A percentile compares a stretch with the other conserved stretches of the same genome.
phyloP scores from a whole-genome alignment of 1,140 invertebrate species.

The Diploscapter pachys region DNA sequence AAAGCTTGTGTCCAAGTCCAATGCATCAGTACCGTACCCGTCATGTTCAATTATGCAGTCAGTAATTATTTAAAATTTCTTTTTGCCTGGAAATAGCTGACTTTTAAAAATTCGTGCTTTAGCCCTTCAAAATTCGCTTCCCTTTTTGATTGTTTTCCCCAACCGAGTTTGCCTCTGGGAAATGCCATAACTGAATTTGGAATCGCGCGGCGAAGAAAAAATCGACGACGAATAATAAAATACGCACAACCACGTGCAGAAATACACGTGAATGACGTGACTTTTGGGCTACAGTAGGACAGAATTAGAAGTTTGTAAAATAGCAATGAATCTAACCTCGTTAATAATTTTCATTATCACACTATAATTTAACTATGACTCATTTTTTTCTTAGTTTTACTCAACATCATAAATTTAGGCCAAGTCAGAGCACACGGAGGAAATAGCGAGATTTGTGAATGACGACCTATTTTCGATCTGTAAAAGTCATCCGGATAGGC shows the following conservation, averaged over 20 bases:
- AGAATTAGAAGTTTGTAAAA: too few relatives aligned
- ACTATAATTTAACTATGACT: not conserved
- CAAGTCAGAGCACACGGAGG: constrained; percentile 64
- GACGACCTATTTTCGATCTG: constrained; percentile 65
- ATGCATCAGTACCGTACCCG: constrained; percentile 69
- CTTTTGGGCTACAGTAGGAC: too few relatives aligned
- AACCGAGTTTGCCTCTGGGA: too few relatives aligned
- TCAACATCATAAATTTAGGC: constrained; percentile 59
- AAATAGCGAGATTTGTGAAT: constrained; percentile 65
- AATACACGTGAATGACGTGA: too few relatives aligned
- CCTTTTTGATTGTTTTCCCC: too few relatives aligned
- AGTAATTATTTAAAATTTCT: constrained; percentile 33
- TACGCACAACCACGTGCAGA: too few relatives aligned
- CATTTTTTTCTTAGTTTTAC: not conserved
- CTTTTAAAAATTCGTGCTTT: too few relatives aligned
- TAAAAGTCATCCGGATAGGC: constrained; percentile 61
- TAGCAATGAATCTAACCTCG: too few relatives aligned
- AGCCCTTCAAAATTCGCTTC: too few relatives aligned
- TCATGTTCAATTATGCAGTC: constrained; percentile 70
- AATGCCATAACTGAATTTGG: too few relatives aligned
- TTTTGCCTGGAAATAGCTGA: not conserved
- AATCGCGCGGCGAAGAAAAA: too few relatives aligned
- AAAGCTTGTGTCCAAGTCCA: constrained; percentile 64
- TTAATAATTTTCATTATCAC: not conserved
- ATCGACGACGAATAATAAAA: too few relatives aligned